phyloP scores from a whole-genome alignment of 2,797 vertebrate genomes.

The Rhabdophis nuchalis region DNA sequence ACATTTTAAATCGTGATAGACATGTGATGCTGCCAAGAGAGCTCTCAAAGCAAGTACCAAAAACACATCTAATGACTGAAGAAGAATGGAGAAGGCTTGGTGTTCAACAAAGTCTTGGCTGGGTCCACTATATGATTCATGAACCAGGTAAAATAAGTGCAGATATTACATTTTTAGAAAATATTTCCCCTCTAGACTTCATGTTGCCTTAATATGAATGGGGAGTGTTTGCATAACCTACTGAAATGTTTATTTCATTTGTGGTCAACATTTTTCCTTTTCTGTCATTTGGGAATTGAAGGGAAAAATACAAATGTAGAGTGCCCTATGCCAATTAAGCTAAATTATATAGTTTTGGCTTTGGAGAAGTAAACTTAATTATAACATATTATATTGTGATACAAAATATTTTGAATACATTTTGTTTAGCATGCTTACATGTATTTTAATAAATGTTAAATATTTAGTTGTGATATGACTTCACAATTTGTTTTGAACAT shows the following conservation, averaged over 20 bases:
- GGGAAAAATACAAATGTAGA: background rate
- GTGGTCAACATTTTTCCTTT: background rate
- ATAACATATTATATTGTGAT: background rate
- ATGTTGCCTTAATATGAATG: background rate
- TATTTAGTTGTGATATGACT: background rate
- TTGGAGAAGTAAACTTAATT: background rate
- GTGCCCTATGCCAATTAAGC: background rate
- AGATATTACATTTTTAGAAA: background rate
- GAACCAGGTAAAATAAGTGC: conserved; percentile 75
- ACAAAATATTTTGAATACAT: background rate
- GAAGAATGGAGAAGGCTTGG: conserved; percentile 86
- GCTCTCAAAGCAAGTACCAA: conserved; percentile 85
- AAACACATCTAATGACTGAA: conserved; percentile 86
- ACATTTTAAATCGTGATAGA: conserved; percentile 58
- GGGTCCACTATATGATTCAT: conserved; percentile 91
- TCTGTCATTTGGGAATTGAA: background rate
- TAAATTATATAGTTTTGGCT: background rate
- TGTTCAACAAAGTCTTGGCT: conserved; percentile 86
- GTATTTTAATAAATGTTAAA: background rate
- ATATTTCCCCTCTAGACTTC: background rate
- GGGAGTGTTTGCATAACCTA: background rate
- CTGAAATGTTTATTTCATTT: background rate
- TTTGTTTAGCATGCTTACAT: background rate
- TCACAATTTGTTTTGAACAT: background rate
- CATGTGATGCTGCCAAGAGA: conserved; percentile 85